Base-by-base conservation (phyloP, 2,113 vertebrate species). In the Phalacrocorax carbo region DNA sequence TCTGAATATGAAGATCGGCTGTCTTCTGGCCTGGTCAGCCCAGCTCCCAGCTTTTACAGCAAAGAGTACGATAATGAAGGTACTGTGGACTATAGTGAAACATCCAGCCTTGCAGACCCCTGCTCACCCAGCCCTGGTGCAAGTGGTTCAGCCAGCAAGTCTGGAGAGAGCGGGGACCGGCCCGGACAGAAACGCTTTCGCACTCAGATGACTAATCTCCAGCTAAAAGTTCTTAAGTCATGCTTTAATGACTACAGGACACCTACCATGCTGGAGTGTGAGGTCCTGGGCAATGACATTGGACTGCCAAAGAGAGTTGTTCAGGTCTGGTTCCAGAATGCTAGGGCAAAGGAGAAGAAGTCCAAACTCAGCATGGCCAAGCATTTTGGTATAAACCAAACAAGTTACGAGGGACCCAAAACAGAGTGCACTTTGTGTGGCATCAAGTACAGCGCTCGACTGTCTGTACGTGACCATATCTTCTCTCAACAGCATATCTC, bases 241-340 rank as follows among this genome's bases (percentile, higher is more conserved):
- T 99, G 99, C 98, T 99, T 99, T 97, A 99, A 98, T 93, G 99
- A 99, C 98, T 99, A 99, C 95, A 98, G 99, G 98, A 99, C 99
- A 20, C 99, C 99, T 30, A 99, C 99, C 69, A 99, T 99, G 99
- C 98, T 99, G 96, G 99, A 99, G 98, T 99, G 99, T 97, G 99
- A 99, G 98, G 99, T 99, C 95, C 98, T 99, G 95, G 99, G 99
- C 97, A 99, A 99, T 98, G 99, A 99, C 38, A 99, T 99, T 98
- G 99, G 99, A 98, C 99, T 99, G 98, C 99, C 99, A 98, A 99
- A 99, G 98, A 99, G 99, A 98, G 99, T 99, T 84, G 99, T 99
- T 97, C 99, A 99, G 98, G 99, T 99, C 97, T 99, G 99, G 99
- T 99, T 99, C 98, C 99, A 99, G 98, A 99, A 99, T 97, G 99